Evolutionary conservation across 2,113 vertebrate species (phyloP).

Genomic region (Ovibos moschatus): DNA sequence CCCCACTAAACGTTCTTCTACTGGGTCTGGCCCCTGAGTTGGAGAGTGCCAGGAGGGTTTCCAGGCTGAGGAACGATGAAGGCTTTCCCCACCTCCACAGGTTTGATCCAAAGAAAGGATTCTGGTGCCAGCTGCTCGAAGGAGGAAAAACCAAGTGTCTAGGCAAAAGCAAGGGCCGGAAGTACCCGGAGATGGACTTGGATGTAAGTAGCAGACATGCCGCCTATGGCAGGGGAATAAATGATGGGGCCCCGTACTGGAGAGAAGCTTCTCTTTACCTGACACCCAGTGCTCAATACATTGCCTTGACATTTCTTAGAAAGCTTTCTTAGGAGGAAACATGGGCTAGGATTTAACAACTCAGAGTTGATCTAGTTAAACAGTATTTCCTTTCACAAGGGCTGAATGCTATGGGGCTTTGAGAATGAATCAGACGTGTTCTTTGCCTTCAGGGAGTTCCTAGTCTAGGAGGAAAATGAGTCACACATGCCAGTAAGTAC

Average conservation of each 20-base stretch:
- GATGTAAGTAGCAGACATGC: conserved; percentile 85
- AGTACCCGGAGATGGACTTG: conserved; percentile 95
- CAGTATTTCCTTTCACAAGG: background rate
- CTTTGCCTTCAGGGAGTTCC: background rate
- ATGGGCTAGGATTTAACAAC: background rate
- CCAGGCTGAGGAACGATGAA: too few species aligned
- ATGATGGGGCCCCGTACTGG: fast-evolving
- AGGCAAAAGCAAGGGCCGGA: conserved; percentile 97
- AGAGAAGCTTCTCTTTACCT: background rate
- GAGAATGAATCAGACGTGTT: background rate
- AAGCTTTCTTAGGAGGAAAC: background rate
- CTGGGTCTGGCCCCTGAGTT: background rate
- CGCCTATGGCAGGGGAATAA: background rate
- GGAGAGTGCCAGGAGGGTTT: background rate
- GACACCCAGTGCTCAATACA: too few species aligned
- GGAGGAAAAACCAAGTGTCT: conserved; percentile 97
- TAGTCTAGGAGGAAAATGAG: background rate
- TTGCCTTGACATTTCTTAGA: background rate
- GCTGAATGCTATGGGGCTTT: background rate
- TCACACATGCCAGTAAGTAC: background rate
- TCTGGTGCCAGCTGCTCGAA: conserved; percentile 97
- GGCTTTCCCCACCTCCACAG: conserved; percentile 70
- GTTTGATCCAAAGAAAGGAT: conserved; percentile 98
- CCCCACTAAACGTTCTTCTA: fast-evolving
- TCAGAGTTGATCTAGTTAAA: background rate